Percentiles rank a stretch among this genome's conserved stretches.
Evolutionary conservation across 2,888 invertebrate species (phyloP).

Genomic region (Drosophila lutescens): DNA sequence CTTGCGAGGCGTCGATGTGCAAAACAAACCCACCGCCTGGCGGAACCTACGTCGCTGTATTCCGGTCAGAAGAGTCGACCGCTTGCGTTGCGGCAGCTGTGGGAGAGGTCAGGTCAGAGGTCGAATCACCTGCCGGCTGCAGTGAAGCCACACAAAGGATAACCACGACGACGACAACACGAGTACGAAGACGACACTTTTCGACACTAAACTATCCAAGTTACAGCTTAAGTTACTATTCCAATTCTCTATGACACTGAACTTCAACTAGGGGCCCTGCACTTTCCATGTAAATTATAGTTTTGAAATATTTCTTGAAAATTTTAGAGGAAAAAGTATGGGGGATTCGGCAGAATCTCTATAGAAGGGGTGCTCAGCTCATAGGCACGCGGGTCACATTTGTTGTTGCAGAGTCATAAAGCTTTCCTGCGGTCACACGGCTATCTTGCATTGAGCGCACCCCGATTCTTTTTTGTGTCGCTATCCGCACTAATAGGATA

Average conservation of each 20-base stretch:
- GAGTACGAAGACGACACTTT: background rate
- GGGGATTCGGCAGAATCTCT: too few species aligned
- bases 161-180: background rate
- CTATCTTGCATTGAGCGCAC: too few species aligned
- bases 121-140: background rate
- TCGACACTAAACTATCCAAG: background rate
- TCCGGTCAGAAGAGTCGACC: conserved; percentile 31
- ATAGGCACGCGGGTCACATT: too few species aligned
- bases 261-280: background rate
- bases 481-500: too few species aligned
- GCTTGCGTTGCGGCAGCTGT: conserved; percentile 42
- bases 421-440: too few species aligned
- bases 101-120: conserved; percentile 34
- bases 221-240: too few species aligned
- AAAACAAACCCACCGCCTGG: conserved; percentile 45
- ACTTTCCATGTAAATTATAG: too few species aligned
- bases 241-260: background rate
- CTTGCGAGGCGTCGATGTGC: conserved; percentile 83
- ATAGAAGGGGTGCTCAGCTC: too few species aligned
- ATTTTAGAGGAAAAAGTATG: too few species aligned
- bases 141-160: conserved; percentile 35
- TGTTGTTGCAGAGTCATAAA: too few species aligned
- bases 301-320: too few species aligned
- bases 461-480: too few species aligned
- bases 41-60: conserved; percentile 34